A percentile compares a stretch with the other conserved stretches of the same genome.
Evolutionary conservation across 2,888 invertebrate genomes (phyloP).

Genomic region (Lepetodrilus schrolli): DNA sequence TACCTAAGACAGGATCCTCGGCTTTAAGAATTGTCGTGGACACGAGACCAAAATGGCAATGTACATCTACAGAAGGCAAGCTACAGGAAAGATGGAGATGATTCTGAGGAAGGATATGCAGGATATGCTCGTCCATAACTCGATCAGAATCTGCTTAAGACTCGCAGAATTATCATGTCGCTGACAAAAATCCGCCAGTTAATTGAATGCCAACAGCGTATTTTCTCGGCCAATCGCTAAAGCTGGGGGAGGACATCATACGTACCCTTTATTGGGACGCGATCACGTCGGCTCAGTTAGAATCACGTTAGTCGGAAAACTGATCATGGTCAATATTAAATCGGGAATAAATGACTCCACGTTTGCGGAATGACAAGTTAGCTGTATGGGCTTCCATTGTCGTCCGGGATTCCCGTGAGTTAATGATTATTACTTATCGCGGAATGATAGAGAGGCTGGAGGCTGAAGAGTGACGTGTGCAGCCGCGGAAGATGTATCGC

Average conservation of each 20-base stretch:
- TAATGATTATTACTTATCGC: constrained; percentile 13
- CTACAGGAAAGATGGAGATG: too few species aligned
- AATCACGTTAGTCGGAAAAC: neutral
- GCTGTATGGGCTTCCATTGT: too few species aligned
- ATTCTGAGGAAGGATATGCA: too few species aligned
- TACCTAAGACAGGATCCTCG: too few species aligned
- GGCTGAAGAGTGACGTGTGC: neutral
- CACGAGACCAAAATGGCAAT: too few species aligned
- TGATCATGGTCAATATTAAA: neutral
- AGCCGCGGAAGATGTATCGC: neutral
- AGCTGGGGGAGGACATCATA: too few species aligned
- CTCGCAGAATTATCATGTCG: constrained; percentile 16
- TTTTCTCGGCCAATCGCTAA: too few species aligned
- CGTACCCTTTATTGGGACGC: neutral
- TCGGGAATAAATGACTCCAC: constrained; percentile 2
- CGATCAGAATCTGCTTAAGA: constrained; percentile 5
- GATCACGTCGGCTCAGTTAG: neutral
- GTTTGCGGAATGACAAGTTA: constrained; percentile 5
- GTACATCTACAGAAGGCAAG: too few species aligned
- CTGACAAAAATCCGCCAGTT: constrained; percentile 4
- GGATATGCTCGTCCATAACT: neutral
- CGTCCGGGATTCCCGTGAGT: too few species aligned
- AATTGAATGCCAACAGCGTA: constrained; percentile 8
- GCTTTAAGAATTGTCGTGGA: too few species aligned
- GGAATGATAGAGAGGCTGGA: neutral